These are phyloP conservation scores for Penelope pileata DNA, from an alignment of 2,113 vertebrate genomes.

Conservation along the genomic window DNA sequence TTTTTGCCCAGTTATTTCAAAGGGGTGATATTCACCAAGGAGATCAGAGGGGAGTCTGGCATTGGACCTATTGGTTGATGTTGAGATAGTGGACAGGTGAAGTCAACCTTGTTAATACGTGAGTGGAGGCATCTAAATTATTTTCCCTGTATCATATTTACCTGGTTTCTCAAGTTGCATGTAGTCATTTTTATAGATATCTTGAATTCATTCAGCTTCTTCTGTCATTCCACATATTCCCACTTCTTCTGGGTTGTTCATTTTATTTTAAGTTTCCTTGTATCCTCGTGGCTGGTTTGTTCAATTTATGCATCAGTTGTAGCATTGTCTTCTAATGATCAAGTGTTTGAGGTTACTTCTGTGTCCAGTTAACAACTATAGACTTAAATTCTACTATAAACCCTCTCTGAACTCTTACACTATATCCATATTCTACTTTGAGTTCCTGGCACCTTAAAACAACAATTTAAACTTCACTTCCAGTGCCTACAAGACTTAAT, in stretches of 20 bases:
- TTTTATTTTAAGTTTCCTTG: neutral
- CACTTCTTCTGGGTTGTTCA: neutral
- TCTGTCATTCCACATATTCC: neutral
- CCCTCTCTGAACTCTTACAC: neutral
- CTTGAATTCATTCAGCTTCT: neutral
- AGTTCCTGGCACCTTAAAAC: neutral
- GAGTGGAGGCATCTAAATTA: neutral
- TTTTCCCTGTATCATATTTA: neutral
- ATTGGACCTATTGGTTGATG: accelerated
- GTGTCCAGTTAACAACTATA: neutral
- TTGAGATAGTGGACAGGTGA: neutral
- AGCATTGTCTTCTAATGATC: neutral
- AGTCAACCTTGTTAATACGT: neutral
- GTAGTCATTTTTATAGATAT: neutral
- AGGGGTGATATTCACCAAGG: neutral
- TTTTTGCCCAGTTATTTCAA: neutral
- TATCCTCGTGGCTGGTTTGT: neutral
- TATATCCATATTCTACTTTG: neutral
- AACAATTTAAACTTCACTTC: neutral
- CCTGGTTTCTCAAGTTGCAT: neutral
- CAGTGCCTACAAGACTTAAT: neutral
- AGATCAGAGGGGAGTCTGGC: neutral
- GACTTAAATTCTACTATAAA: neutral
- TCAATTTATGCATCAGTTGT: neutral
- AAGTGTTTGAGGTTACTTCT: neutral